These are phyloP conservation scores for Andrena fulva DNA, from an alignment of 2,888 invertebrate species.

Conservation along the genomic window DNA sequence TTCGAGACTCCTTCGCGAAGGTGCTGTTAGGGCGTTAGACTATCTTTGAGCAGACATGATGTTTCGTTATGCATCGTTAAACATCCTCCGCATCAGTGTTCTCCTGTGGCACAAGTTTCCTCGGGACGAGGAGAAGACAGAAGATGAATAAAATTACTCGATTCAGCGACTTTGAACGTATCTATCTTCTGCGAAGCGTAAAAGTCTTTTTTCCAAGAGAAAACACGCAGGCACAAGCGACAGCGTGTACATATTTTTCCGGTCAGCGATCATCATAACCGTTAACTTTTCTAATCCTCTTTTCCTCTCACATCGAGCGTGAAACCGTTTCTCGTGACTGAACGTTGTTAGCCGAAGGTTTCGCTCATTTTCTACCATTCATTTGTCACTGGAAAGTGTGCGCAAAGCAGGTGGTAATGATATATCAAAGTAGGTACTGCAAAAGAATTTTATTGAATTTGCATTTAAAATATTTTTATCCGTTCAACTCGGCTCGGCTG, in stretches of 20 bases:
- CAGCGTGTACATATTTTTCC: conserved; percentile 55
- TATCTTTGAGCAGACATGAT: background rate
- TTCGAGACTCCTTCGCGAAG: background rate
- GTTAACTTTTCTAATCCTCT: conserved; percentile 66
- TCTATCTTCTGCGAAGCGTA: background rate
- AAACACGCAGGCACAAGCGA: conserved; percentile 20
- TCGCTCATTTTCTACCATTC: background rate
- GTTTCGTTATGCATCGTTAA: background rate
- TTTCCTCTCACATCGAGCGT: conserved; percentile 34
- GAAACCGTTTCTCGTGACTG: conserved; percentile 41
- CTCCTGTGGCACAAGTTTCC: background rate
- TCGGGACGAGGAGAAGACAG: background rate
- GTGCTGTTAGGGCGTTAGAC: background rate
- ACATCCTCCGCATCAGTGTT: no score
- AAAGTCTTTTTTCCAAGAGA: background rate
- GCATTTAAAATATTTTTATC: no score
- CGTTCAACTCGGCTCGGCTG: no score
- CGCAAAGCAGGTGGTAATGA: background rate
- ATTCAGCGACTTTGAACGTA: background rate
- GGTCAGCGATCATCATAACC: conserved; percentile 65
- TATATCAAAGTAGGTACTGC: no score
- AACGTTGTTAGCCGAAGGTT: conserved; percentile 13
- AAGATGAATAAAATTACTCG: background rate
- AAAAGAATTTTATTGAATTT: no score
- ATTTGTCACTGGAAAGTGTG: conserved; percentile 24